phyloP scores from a whole-genome alignment of 2,113 vertebrate species.

The Caranx melampygus region DNA sequence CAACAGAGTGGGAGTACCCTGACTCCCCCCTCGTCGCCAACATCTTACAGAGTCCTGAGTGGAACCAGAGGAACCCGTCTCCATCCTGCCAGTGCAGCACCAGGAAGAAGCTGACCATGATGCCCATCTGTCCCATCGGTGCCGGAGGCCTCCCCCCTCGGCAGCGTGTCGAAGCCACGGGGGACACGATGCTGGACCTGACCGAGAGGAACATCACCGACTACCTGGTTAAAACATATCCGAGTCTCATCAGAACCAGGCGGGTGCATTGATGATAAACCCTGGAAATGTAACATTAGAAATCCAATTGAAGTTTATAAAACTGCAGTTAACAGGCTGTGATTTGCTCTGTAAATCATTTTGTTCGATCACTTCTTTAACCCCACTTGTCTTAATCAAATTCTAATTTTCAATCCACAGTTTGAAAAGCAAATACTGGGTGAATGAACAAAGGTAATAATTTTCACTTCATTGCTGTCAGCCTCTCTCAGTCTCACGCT shows the following conservation, averaged over 20 bases:
- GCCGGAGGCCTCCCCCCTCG: constrained; percentile 91
- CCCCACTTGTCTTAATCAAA: background rate
- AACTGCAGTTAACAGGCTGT: background rate
- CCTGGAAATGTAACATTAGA: background rate
- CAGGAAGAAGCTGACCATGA: constrained; percentile 90
- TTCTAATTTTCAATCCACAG: constrained; percentile 83
- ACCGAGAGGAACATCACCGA: constrained; percentile 93
- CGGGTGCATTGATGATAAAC: background rate
- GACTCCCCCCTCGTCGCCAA: constrained; percentile 80
- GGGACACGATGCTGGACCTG: constrained; percentile 92
- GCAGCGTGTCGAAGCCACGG: constrained; percentile 86
- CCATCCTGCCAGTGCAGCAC: constrained; percentile 94
- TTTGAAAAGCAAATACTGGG: constrained; percentile 99
- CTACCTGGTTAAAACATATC: constrained; percentile 96
- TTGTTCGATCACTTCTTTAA: background rate
- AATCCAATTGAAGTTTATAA: background rate
- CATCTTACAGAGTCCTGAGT: constrained; percentile 86
- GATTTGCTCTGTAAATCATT: background rate
- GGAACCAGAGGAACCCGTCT: constrained; percentile 88
- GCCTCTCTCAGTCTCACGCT: background rate
- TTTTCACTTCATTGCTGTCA: background rate
- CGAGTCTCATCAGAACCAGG: constrained; percentile 92
- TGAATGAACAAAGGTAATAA: constrained; percentile 95
- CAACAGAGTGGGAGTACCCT: constrained; percentile 87
- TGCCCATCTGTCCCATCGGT: constrained; percentile 91